phyloP scores from a whole-genome alignment of 2,888 invertebrate genomes.

The Eupeodes luniger region DNA sequence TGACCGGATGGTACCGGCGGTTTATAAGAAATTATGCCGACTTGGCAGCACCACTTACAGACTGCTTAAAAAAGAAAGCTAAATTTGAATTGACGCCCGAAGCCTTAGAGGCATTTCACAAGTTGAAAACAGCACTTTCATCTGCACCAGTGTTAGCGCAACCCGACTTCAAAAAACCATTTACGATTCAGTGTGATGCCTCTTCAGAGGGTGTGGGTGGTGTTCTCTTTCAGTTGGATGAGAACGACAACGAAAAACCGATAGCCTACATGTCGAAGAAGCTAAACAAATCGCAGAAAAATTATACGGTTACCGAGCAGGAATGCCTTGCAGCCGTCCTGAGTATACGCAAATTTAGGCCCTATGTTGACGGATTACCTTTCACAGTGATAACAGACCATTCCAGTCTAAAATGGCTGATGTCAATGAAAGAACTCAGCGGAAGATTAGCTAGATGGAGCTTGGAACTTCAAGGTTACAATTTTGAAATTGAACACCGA shows the following conservation, averaged over 20 bases:
- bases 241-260: background rate
- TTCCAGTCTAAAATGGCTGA: background rate
- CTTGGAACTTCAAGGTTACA: conserved; percentile 12
- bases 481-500: conserved; percentile 21
- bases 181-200: no score
- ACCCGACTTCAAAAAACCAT: no score
- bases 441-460: conserved; percentile 9
- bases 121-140: no score
- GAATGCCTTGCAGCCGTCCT: background rate
- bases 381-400: background rate
- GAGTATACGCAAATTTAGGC: background rate
- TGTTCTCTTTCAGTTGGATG: conserved; percentile 11
- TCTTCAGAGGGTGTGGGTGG: background rate
- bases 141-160: no score
- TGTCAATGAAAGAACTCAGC: background rate
- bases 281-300: background rate
- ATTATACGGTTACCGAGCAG: no score
- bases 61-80: no score
- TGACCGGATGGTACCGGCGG: no score
- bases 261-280: conserved; percentile 10
- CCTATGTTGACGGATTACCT: conserved; percentile 9
- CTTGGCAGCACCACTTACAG: no score
- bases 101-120: no score
- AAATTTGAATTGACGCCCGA: no score
- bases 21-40: no score